phyloP scores from a whole-genome alignment of 2,797 vertebrate genomes.

The Catostomus latipinnis region DNA sequence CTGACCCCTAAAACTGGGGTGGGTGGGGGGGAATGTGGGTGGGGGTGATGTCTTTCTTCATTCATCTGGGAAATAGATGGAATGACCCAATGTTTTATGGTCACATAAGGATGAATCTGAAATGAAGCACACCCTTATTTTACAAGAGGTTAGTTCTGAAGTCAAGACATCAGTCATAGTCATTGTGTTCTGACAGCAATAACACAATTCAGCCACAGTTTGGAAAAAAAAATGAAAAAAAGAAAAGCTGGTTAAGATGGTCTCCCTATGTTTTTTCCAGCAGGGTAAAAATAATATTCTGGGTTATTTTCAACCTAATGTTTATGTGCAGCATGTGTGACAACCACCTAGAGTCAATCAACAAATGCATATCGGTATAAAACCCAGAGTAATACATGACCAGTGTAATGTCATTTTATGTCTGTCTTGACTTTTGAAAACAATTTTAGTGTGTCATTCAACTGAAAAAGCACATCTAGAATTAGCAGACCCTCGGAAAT shows the following conservation, averaged over 20 bases:
- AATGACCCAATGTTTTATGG: slow-evolving; percentile 68
- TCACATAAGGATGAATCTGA: slow-evolving; percentile 65
- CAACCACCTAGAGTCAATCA: too few species aligned
- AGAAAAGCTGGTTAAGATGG: too few species aligned
- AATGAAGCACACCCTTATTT: slow-evolving; percentile 58
- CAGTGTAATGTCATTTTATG: not conserved
- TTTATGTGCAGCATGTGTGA: too few species aligned
- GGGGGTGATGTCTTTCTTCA: slow-evolving; percentile 50
- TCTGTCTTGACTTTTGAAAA: not conserved
- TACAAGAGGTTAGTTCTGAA: slow-evolving; percentile 31
- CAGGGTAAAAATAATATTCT: too few species aligned
- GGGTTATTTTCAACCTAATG: too few species aligned
- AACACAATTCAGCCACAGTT: too few species aligned
- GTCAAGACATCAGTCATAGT: slow-evolving; percentile 61
- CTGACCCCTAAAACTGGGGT: slow-evolving; percentile 60
- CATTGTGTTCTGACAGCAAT: slow-evolving; percentile 43
- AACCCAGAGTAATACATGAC: not conserved
- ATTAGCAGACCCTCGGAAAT: not conserved
- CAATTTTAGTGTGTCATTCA: not conserved
- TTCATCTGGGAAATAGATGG: slow-evolving; percentile 44
- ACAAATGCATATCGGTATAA: too few species aligned
- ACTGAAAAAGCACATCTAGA: slow-evolving; percentile 8
- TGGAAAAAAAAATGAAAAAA: too few species aligned
- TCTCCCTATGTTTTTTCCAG: too few species aligned
- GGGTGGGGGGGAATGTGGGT: not conserved